Percentiles rank a stretch among this genome's conserved stretches.
Conservation (phyloP, 1,140 invertebrate genomes). For the Drosophila albomicans region DNA sequence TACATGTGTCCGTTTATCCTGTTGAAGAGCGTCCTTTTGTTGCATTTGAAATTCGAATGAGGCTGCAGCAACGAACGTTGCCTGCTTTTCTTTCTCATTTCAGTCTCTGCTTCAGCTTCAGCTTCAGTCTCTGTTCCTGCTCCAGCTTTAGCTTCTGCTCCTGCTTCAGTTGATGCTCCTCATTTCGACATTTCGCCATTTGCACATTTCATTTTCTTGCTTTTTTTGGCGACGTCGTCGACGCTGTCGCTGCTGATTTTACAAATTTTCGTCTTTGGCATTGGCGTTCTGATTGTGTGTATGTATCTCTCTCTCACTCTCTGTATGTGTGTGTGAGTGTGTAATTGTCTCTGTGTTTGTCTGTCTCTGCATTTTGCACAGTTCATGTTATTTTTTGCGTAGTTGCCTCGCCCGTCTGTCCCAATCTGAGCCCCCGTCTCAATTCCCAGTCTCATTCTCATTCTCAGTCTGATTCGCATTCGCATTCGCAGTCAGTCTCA, state of each 20-base stretch:
- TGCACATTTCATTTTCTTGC: slow-evolving; percentile 45
- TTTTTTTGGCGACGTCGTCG: slow-evolving; percentile 22
- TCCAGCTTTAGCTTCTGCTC: neutral
- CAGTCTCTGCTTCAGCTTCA: neutral
- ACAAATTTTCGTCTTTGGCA: slow-evolving; percentile 75
- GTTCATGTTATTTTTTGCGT: slow-evolving; percentile 77
- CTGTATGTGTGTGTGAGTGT: slow-evolving; percentile 40
- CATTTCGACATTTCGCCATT: slow-evolving; percentile 15
- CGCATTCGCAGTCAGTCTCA: slow-evolving; percentile 12
- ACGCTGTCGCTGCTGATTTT: slow-evolving; percentile 66
- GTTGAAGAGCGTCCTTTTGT: slow-evolving; percentile 33
- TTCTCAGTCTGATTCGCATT: too few species aligned
- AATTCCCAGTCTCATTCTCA: slow-evolving; percentile 16
- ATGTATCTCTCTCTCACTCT: slow-evolving; percentile 7
- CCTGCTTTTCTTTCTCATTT: slow-evolving; percentile 33
- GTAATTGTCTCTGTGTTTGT: slow-evolving; percentile 45
- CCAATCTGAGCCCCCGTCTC: slow-evolving; percentile 26
- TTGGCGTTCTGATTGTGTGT: slow-evolving; percentile 63
- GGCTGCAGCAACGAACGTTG: slow-evolving; percentile 33
- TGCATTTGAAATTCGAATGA: slow-evolving; percentile 82
- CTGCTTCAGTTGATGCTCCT: neutral
- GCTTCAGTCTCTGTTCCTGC: neutral
- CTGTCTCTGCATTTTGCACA: slow-evolving; percentile 66
- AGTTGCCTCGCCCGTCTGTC: slow-evolving; percentile 77
- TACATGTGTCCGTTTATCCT: slow-evolving; percentile 54